Base-by-base conservation (phyloP, 2,113 vertebrate species). In the Protomyctophum bolini region DNA sequence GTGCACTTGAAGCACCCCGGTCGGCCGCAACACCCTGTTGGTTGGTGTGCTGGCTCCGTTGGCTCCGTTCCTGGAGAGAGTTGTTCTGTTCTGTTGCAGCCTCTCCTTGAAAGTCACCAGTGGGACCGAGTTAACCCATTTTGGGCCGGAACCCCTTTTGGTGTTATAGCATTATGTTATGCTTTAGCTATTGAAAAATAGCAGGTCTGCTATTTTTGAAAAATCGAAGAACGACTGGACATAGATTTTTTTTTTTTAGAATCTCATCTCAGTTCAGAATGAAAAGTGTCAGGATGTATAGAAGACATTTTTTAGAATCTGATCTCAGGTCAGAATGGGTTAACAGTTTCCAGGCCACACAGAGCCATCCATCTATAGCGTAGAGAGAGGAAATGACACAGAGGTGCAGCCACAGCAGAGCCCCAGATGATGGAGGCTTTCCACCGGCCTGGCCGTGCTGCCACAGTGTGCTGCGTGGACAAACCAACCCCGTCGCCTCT, bases 291-390 rank as follows among this genome's bases (percentile, higher is more conserved):
- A n/a, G n/a, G n/a, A n/a, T n/a, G n/a, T n/a, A n/a, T n/a, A n/a
- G n/a, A n/a, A n/a, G n/a, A n/a, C n/a, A n/a, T n/a, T n/a, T n/a
- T n/a, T n/a, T n/a, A n/a, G n/a, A n/a, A n/a, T n/a, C n/a, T n/a
- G n/a, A n/a, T n/a, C n/a, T n/a, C n/a, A n/a, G n/a, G n/a, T n/a
- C n/a, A n/a, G n/a, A n/a, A n/a, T n/a, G n/a, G n/a, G n/a, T n/a
- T n/a, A 86, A 85, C 81, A 69, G 82, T 66, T 82, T 82, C 79
- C 80, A 68, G 80, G 76, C 83, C 58, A 41, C 28, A 54, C 79
- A 79, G 51, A 83, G 76, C 79, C 85, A 90, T 90, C 89, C 89
- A 91, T 91, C 89, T 85, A n/a, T 88, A 80, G 33, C 33, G n/a
- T n/a, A n/a, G 89, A 88, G 89, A 76, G 80, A 84, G 81, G 81